These are phyloP conservation scores for Emydocephalus ijimae DNA, from an alignment of 2,113 vertebrate genomes.

Conservation along the genomic window DNA sequence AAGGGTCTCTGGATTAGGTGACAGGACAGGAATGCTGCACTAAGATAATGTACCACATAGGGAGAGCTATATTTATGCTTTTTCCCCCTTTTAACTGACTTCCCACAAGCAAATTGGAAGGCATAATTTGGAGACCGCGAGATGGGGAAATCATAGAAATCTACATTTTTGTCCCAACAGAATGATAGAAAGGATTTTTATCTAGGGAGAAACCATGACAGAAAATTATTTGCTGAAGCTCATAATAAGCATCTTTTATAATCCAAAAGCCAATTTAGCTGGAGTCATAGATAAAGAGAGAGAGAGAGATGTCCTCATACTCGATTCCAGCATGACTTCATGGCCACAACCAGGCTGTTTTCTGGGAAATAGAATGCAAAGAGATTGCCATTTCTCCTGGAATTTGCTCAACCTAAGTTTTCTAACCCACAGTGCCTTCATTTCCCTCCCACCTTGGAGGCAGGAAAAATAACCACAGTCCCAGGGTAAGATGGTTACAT, in stretches of 20 bases:
- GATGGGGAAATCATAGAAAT: neutral
- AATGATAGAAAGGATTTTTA: neutral
- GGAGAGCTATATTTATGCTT: neutral
- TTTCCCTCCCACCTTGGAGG: neutral
- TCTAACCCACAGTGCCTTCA: neutral
- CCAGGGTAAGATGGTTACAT: neutral
- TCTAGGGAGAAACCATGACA: neutral
- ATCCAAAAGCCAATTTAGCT: neutral
- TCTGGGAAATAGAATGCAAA: neutral
- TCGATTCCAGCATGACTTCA: neutral
- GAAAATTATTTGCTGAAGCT: neutral
- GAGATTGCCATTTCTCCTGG: neutral
- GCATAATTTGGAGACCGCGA: neutral
- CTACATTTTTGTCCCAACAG: neutral
- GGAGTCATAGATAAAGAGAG: neutral
- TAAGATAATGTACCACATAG: neutral
- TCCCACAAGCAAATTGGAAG: neutral
- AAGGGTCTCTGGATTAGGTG: neutral
- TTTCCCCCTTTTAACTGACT: neutral
- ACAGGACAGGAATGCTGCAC: neutral
- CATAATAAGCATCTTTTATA: neutral
- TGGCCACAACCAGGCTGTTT: neutral
- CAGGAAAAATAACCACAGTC: neutral
- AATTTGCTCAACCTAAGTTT: neutral
- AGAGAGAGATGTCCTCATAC: neutral